Conservation (phyloP, 1,140 invertebrate genomes). For the Drosophila fuyamai region DNA sequence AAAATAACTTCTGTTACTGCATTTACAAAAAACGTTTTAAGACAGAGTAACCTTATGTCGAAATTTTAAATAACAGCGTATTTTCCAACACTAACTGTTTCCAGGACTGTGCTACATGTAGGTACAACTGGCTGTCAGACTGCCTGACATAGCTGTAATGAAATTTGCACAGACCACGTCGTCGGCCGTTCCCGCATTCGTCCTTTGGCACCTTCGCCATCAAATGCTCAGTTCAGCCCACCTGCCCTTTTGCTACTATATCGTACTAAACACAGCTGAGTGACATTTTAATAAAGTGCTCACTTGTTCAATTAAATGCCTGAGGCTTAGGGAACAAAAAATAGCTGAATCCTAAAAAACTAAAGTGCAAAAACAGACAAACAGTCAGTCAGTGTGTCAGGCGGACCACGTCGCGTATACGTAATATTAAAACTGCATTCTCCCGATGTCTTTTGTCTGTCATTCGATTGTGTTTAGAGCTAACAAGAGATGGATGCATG, state of each 20-base stretch:
- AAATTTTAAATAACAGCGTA: neutral
- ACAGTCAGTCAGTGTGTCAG: constrained; percentile 41
- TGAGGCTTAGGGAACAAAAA: constrained; percentile 24
- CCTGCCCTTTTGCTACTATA: constrained; percentile 1
- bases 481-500: constrained; percentile 41
- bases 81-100: constrained; percentile 6
- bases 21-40: too few relatives aligned
- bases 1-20: too few relatives aligned
- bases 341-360: constrained; percentile 27
- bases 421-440: constrained; percentile 41
- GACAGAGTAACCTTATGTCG: neutral
- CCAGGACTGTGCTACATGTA: constrained; percentile 58
- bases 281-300: constrained; percentile 83
- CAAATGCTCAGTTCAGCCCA: constrained; percentile 1
- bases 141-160: constrained; percentile 74
- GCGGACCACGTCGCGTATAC: constrained; percentile 25
- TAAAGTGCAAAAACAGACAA: constrained; percentile 60
- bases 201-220: constrained; percentile 5
- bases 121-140: constrained; percentile 77
- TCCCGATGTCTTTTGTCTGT: constrained; percentile 42
- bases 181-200: constrained; percentile 11
- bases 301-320: constrained; percentile 80
- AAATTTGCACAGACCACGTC: constrained; percentile 74
- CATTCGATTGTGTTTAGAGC: constrained; percentile 51
- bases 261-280: constrained; percentile 66